Percentiles rank a stretch among this genome's conserved stretches.
phyloP scores from a whole-genome alignment of 2,888 invertebrate species.

The Petrophora chlorosata region DNA sequence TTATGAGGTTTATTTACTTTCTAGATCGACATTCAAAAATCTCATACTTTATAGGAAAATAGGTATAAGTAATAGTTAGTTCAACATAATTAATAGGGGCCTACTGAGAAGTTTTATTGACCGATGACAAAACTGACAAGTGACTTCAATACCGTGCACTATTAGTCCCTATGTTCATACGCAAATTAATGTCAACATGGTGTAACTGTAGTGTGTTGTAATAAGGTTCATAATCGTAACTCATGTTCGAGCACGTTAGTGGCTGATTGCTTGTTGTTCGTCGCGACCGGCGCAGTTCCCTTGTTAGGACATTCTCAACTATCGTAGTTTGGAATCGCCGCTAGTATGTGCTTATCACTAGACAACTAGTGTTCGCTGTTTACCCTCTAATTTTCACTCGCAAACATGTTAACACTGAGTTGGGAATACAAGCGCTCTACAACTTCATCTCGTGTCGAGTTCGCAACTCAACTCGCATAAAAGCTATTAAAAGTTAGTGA shows the following conservation, averaged over 20 bases:
- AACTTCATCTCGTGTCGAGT: conserved; percentile 47
- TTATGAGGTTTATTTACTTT: too few relatives aligned
- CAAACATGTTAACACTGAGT: conserved; percentile 54
- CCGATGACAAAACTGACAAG: not conserved
- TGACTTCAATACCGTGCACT: not conserved
- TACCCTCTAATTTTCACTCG: conserved; percentile 65
- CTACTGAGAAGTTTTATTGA: not conserved
- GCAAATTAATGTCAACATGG: not conserved
- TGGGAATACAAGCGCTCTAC: conserved; percentile 42
- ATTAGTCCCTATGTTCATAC: conserved; percentile 2
- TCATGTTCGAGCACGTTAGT: not conserved
- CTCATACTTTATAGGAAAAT: too few relatives aligned
- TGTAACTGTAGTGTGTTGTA: not conserved
- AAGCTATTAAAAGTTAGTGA: conserved; percentile 29
- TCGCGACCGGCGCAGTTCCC: conserved; percentile 52
- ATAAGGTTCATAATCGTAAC: conserved; percentile 1
- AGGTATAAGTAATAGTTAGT: too few relatives aligned
- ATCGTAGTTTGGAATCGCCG: conserved; percentile 35
- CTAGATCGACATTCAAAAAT: too few relatives aligned
- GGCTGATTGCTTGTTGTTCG: conserved; percentile 45
- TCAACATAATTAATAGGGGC: too few relatives aligned
- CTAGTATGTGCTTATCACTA: conserved; percentile 51
- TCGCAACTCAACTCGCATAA: conserved; percentile 36
- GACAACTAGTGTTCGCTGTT: conserved; percentile 56
- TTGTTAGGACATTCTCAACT: conserved; percentile 56